Base-by-base conservation (phyloP, 2,113 vertebrate species). In the Actenoides hombroni region DNA sequence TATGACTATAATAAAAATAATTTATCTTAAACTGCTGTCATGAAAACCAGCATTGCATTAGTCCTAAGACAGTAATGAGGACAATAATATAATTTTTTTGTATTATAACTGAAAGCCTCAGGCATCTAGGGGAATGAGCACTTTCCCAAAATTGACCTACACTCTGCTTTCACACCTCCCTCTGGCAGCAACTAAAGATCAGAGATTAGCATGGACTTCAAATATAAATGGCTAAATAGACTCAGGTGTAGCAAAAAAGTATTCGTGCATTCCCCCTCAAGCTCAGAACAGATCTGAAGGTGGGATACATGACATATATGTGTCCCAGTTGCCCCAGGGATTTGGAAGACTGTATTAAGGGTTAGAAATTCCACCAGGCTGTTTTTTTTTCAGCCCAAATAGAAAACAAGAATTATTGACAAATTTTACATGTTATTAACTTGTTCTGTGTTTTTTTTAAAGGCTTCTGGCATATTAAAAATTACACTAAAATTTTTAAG, bases 231-330 rank as follows among this genome's bases (percentile, higher is more conserved):
- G 19, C 42, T 92, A 53, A 84, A 87, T 86, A 75, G 33, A 56
- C 39, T 86, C 35, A 75, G 25, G 16, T 84, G 33, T 48, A 81
- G 17, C 12, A 71, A 88, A 20, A 42, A 86, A 67, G 31, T 24
- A 70, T 48, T 71, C 33, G 54, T 3, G 11, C 8, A 19, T 78
- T 82, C 59, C 5, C 90, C 6, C 29, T 59, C 46, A 83, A 77
- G 31, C 44, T 92, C 48, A 63, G n/a, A 57, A 54, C 15, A 51
- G 25, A 74, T 54, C 60, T 86, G 40, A 83, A 70, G 33, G 16
- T 39, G 19, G 5, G 6, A 39, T 59, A 42, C 0, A 0, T 80
- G n/a, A 9, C 40, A 39, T 29, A 18, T 1, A 3, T 29, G 6
- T 71, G 17, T 54, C 37, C 25, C 37, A 64, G 33, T 7, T 76